These are phyloP conservation scores for Psilopsiagon aurifrons DNA, from an alignment of 2,113 vertebrate species.

Conservation along the genomic window DNA sequence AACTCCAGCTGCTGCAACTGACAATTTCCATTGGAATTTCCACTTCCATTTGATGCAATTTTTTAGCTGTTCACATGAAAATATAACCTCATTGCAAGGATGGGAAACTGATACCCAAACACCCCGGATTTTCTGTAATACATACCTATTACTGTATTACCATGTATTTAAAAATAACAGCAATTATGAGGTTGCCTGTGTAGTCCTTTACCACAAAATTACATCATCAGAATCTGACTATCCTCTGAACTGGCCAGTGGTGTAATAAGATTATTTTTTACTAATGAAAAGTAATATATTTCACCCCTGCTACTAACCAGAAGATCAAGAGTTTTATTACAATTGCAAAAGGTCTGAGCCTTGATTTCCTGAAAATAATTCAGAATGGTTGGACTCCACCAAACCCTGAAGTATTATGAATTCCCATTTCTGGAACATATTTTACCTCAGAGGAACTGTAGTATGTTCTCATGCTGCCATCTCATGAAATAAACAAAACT, in stretches of 20 bases:
- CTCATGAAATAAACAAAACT: neutral
- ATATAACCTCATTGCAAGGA: neutral
- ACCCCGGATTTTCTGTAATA: neutral
- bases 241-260: neutral
- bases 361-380: neutral
- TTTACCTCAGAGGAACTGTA: neutral
- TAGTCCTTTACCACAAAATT: neutral
- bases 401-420: neutral
- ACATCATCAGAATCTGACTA: neutral
- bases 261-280: slow-evolving; percentile 1
- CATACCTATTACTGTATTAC: neutral
- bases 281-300: neutral
- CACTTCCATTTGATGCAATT: neutral
- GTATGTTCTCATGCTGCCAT: neutral
- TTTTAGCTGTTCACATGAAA: neutral
- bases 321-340: neutral
- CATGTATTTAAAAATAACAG: neutral
- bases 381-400: neutral
- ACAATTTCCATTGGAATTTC: neutral
- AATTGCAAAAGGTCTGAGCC: neutral
- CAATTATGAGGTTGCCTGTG: neutral
- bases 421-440: neutral
- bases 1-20: neutral
- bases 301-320: neutral
- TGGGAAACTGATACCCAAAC: neutral